Evolutionary conservation across 2,888 invertebrate species (phyloP), one percentile per base, ranked within the genome.

Genomic region (Aphidius colemani): DNA sequence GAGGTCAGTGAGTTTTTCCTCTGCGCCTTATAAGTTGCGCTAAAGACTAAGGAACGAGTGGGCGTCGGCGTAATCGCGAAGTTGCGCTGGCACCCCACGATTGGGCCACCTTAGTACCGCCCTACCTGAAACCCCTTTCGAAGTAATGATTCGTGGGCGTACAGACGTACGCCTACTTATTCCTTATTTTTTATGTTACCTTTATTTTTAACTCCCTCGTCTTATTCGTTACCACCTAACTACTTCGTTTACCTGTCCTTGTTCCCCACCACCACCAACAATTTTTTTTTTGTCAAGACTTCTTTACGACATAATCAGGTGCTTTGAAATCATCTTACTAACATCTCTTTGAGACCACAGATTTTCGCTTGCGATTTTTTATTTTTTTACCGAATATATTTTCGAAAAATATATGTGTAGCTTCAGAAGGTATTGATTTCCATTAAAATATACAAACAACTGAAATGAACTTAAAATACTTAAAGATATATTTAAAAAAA

Each of bases 1-100:
- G 80, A 76, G 80, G 80, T 80, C 79, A 79, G 78, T 72, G 63
- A 75, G 79, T 79, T 80, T 80, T 79, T 79, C 79, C 77, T 77
- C 75, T 80, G 80, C 79, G 80, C 80, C 75, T 68, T 59, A 70
- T 63, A 68, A 70, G 74, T 74, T 66, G 72, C 70, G 70, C 70
- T 68, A 64, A 67, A 64, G 51, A 66, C 67, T 66, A 66, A 64
- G 30, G 30, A 30, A 30, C 30, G 5, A 41, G 65, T 58, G 65
- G 65, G 65, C 65, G 64, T 61, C 13, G 13, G 13, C 13, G 30
- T 30, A 2, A 30, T 30, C 65, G 7, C 46, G 65, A 59, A 46
- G 39, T 57, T 61, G 61, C 65, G 58, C 69, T 71, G 75, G 63
- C 67, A 76, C 77, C 74, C 77, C 74, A 72, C 77, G 78, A 79